These are phyloP conservation scores for Acleris sparsana DNA, from an alignment of 2,888 invertebrate species.

Conservation along the genomic window DNA sequence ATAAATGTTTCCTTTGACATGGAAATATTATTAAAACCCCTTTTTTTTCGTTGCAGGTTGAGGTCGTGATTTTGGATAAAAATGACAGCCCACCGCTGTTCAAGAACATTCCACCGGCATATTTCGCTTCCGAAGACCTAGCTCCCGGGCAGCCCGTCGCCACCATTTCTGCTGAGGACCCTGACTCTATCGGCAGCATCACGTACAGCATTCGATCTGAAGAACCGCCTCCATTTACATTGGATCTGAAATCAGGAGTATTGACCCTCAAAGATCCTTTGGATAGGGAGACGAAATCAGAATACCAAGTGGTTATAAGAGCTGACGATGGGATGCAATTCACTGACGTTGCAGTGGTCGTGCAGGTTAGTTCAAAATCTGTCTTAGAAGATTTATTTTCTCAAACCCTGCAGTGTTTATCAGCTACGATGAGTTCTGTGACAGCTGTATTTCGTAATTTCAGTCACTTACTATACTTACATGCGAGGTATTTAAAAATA, in stretches of 20 bases:
- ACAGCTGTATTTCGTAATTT: no score
- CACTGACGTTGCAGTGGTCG: conserved; percentile 89
- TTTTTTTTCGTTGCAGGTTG: conserved; percentile 87
- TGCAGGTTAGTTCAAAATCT: conserved; percentile 86
- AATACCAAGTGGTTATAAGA: conserved; percentile 90
- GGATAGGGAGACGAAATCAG: conserved; percentile 91
- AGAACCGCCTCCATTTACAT: conserved; percentile 86
- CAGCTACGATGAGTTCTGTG: no score
- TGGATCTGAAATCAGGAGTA: conserved; percentile 89
- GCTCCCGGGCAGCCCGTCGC: conserved; percentile 91
- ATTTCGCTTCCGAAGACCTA: conserved; percentile 92
- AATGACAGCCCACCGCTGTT: conserved; percentile 98
- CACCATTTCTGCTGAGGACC: conserved; percentile 91
- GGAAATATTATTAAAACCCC: conserved; percentile 8
- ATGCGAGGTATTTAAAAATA: no score
- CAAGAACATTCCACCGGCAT: conserved; percentile 88
- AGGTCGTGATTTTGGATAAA: conserved; percentile 93
- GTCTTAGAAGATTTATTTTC: no score
- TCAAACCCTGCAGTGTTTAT: no score
- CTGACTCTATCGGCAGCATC: conserved; percentile 91
- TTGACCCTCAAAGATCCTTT: conserved; percentile 90
- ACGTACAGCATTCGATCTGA: conserved; percentile 88
- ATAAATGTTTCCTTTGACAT: conserved; percentile 11
- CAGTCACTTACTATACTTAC: no score
- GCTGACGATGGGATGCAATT: conserved; percentile 95